Evolutionary conservation across 2,797 vertebrate species (phyloP).

Genomic region (Eulemur coronatus): DNA sequence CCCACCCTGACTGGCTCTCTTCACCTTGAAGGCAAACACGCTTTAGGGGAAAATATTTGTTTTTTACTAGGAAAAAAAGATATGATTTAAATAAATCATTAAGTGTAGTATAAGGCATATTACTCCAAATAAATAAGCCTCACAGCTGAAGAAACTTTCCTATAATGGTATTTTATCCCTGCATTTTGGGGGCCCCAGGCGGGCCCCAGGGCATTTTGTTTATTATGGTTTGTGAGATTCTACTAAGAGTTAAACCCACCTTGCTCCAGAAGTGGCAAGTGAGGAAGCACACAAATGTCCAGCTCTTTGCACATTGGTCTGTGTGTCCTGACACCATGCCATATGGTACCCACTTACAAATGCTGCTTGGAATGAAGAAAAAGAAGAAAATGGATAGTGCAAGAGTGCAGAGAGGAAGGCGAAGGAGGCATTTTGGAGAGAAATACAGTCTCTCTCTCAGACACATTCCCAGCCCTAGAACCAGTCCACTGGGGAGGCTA

Average conservation of each 20-base stretch:
- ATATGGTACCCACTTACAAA: neutral
- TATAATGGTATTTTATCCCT: neutral
- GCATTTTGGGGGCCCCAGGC: neutral
- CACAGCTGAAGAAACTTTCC: neutral
- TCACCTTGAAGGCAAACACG: neutral
- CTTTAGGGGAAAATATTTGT: neutral
- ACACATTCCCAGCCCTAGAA: neutral
- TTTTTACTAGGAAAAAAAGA: neutral
- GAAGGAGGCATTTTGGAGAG: neutral
- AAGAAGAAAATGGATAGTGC: neutral
- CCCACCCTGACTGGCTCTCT: neutral
- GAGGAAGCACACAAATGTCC: neutral
- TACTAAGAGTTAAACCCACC: neutral
- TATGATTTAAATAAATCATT: neutral
- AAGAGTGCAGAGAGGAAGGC: neutral
- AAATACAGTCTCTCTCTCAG: neutral
- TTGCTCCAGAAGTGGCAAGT: neutral
- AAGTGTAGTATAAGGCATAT: neutral
- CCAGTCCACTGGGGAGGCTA: neutral
- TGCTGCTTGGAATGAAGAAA: neutral
- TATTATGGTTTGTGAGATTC: neutral
- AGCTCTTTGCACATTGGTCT: neutral
- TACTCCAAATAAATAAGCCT: neutral
- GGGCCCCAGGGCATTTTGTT: neutral
- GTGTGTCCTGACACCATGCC: neutral